These are phyloP conservation scores for Tribolium madens DNA, from an alignment of 1,140 invertebrate genomes.

Conservation along the genomic window DNA sequence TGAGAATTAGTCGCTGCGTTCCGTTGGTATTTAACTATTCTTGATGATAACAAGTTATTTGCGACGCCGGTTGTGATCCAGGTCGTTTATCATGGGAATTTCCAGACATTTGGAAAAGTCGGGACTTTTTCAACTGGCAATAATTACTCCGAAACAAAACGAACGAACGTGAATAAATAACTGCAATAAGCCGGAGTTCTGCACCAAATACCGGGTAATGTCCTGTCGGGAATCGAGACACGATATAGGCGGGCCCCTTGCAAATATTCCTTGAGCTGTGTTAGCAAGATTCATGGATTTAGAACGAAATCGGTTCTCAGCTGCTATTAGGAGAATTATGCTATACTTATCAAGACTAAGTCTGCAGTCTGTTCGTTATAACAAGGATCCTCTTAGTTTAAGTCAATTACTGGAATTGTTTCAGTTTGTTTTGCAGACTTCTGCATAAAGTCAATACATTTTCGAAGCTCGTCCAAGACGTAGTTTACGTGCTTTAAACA, in stretches of 20 bases:
- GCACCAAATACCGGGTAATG: conserved; percentile 48
- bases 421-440: conserved; percentile 26
- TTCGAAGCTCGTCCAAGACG: not conserved
- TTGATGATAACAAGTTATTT: conserved; percentile 44
- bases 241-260: conserved; percentile 48
- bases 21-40: conserved; percentile 33
- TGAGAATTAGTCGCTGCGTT: conserved; percentile 26
- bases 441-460: conserved; percentile 33
- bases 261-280: conserved; percentile 48
- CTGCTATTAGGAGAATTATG: conserved; percentile 46
- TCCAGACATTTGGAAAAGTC: conserved; percentile 33
- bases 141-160: conserved; percentile 37
- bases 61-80: conserved; percentile 17
- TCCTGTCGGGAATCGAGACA: conserved; percentile 49
- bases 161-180: conserved; percentile 38
- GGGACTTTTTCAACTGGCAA: conserved; percentile 33
- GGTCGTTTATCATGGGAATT: conserved; percentile 34
- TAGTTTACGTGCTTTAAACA: not conserved
- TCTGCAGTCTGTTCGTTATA: conserved; percentile 45
- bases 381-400: conserved; percentile 46
- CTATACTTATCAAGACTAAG: conserved; percentile 47
- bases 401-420: conserved; percentile 35
- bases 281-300: conserved; percentile 46
- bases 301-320: conserved; percentile 42
- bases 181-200: conserved; percentile 42